Base-by-base conservation (phyloP, 1,140 invertebrate species). In the Diachasmimorpha longicaudata region DNA sequence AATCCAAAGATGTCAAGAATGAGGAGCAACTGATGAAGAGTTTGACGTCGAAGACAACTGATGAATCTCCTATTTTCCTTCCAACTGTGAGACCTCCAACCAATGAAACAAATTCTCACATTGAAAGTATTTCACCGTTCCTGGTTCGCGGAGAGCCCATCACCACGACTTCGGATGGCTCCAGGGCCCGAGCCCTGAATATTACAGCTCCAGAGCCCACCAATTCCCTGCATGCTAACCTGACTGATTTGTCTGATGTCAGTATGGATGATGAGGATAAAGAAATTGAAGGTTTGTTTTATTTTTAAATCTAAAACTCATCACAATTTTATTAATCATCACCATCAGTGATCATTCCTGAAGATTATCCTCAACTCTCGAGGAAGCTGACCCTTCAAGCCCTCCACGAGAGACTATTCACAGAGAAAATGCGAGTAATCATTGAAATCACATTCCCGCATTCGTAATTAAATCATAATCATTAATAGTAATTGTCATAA, bases 261-360 rank as follows among this genome's bases (percentile, higher is more conserved):
- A 92, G 90, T 76, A 93, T 93, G 91, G 91, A 92, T 72, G 91
- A 92, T 55, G 92, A 93, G 9, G 91, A 91, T 44, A 89, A 90
- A 73, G 88, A 90, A 81, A 82, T 89, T 16, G 82, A 88, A 85
- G 87, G 88, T 86, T 70, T 44, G 76, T 72, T 58, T n/a, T 42
- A 3, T 31, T 31, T 3, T 31, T 3, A 31, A 31, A 31, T 31
- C 2, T 31, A 2, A 31, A 31, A 6, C 6, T 31, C 6, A 31
- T 6, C n/a, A n/a, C n/a, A n/a, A n/a, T n/a, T n/a, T n/a, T n/a
- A n/a, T n/a, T n/a, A n/a, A n/a, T n/a, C n/a, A n/a, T n/a, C n/a
- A n/a, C n/a, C n/a, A n/a, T n/a, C n/a, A n/a, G n/a, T n/a, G n/a
- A n/a, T n/a, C n/a, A n/a, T n/a, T n/a, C n/a, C n/a, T n/a, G n/a